Base-by-base conservation (phyloP, 2,797 vertebrate genomes). In the Champsocephalus esox region DNA sequence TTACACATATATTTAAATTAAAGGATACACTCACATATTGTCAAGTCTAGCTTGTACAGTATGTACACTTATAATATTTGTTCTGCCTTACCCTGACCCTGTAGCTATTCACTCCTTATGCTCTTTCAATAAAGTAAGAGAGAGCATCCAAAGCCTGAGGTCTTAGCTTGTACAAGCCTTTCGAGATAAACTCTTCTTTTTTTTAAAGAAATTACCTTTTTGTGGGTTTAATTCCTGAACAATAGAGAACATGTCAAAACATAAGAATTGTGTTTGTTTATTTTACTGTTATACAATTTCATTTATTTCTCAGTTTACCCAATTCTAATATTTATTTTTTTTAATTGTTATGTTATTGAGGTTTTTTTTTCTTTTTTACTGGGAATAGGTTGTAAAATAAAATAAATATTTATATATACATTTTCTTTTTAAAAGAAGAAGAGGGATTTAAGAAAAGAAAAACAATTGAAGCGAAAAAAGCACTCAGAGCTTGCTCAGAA, bases 401-500 rank as follows among this genome's bases (percentile, higher is more conserved):
- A 38, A 38, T 0, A 38, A 38, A 38, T 38, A 38, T 38, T 38
- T 9, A 38, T 38, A 9, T 1, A 9, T 38, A 38, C 5, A 28
- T 28, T 28, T 28, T 28, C 24, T 24, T 28, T 5, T 5, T 5
- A 8, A 38, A 38, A 38, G 8, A 38, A 38, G 1, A 38, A 9
- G 7, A 9, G 34, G 7, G 0, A 38, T 38, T 38, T 38, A 38
- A 28, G 24, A 48, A 12, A 28, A 0, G 1, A 60, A 11, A 9
- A 80, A 61, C n/a, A 41, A 49, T 63, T 44, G 12, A 6, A 44
- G 9, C 7, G 0, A 32, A 61, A 38, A 34, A 8, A 19, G 21
- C 24, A n/a, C 16, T 8, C 14, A 19, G 51, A 46, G 8, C 9
- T 0, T 24, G 0, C 1, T 12, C 3, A 3, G 13, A 4, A 32